Percentiles rank a stretch among this genome's conserved stretches.
Evolutionary conservation across 2,113 vertebrate genomes (phyloP).

Genomic region (Oryzias melastigma): DNA sequence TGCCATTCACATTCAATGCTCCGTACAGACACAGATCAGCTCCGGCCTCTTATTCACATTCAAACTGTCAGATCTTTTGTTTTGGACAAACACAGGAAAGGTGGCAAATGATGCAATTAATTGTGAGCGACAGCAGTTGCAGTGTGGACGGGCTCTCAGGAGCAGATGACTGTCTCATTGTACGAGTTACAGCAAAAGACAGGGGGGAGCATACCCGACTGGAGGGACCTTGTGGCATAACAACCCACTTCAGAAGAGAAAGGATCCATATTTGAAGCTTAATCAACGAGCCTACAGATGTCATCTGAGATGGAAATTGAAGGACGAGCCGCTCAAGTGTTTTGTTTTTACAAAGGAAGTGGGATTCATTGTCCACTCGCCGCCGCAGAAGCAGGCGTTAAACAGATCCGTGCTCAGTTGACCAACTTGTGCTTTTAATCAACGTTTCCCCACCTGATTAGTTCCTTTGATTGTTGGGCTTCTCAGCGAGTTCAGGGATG

Average conservation of each 20-base stretch:
- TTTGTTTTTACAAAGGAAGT: constrained; percentile 25
- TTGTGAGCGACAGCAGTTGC: constrained; percentile 30
- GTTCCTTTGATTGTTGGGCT: constrained; percentile 35
- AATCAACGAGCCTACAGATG: constrained; percentile 4
- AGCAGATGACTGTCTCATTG: constrained; percentile 1
- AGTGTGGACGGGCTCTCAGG: not conserved
- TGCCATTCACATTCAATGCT: not conserved
- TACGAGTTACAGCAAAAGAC: not conserved
- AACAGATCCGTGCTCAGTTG: constrained; percentile 12
- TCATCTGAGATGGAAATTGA: constrained; percentile 13
- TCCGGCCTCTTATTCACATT: constrained; percentile 2
- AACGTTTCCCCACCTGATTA: constrained; percentile 47
- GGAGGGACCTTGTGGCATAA: constrained; percentile 3
- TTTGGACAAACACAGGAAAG: constrained; percentile 12
- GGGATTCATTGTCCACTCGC: constrained; percentile 18
- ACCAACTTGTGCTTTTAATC: constrained; percentile 20
- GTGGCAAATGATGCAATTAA: constrained; percentile 40
- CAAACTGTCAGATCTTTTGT: constrained; percentile 22
- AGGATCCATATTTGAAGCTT: not conserved
- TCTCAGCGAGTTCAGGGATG: constrained; percentile 1
- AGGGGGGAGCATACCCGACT: not conserved
- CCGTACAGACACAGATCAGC: not conserved
- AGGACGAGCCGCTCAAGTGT: constrained; percentile 22
- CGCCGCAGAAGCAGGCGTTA: constrained; percentile 16
- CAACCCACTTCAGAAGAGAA: constrained; percentile 16